Base-by-base conservation (phyloP, 23 tunicate genomes). In the Trididemnum miniatum region DNA sequence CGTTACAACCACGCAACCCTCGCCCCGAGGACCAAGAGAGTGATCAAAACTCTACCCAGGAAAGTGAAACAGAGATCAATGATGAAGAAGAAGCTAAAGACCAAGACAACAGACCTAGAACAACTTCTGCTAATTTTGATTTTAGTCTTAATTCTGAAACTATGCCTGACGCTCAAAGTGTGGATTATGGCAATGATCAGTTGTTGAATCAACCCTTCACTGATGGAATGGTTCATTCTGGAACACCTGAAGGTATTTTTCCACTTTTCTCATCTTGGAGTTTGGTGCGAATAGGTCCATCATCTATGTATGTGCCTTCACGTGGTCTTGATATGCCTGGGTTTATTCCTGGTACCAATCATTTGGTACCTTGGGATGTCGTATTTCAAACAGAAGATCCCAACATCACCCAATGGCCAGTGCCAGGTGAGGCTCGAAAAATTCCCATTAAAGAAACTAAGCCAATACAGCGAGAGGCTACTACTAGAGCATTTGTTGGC, bases 241-340 rank as follows among this genome's bases (percentile, higher is more conserved):
- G 69, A 2, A 66, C 85, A 20, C 75, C 72, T 0, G 93, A 95
- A 65, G 99, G 89, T 25, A 66, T 87, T 64, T 72, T 91, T 27
- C 97, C 97, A 4, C 78, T 91, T 20, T 91, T 82, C 62, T 89
- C 94, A 27, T 96, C 97, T 0, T 96, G 97, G 99, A 87, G 89
- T 59, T 77, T 87, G 36, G 82, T 84, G 0, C 72, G 86, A 73
- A 50, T 83, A 1, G 94, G 94, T 18, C 49, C 87, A 31, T 72
- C 83, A 20, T 83, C 94, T 1, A 18, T 51, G 5, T 96, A 96
- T 35, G 32, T 51, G 32, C 82, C 96, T 20, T 33, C 78, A 0
- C 84, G 79, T 31, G 99, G 99, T 26, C 77, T 96, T 28, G 99
- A 96, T 23, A 83, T 89, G 81, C 99, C 94, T 0, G 99, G 99